Base-by-base conservation (phyloP, 2,113 vertebrate species). In the Syngnathoides biaculeatus region DNA sequence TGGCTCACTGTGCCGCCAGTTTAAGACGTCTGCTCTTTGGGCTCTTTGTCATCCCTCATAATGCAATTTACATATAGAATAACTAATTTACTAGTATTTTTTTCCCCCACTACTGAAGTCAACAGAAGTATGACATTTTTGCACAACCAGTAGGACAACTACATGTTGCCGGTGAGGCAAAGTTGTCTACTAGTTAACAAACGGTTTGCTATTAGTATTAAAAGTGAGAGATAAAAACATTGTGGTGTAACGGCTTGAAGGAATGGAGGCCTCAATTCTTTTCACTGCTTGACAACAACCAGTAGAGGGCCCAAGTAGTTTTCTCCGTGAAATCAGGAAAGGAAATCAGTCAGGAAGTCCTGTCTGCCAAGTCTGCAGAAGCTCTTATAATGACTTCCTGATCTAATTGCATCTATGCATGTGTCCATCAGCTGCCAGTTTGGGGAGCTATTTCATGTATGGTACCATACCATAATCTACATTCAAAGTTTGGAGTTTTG, bases 321-420 rank as follows among this genome's bases (percentile, higher is more conserved):
- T 57, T 26, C 15, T 17, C 15, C 26, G 15, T 57, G 30, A 9
- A 57, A 57, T 27, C 26, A 30, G 55, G 26, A 57, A 26, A 57
- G 55, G 55, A 57, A 57, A 57, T 57, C 55, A 19, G 26, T 17
- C 55, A 57, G 55, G 55, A 57, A 57, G 55, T 30, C 17, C 55
- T 57, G 55, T 27, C 26, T 57, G 26, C 55, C 55, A 57, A 57
- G 15, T 30, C 26, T 57, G 55, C 30, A 57, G 55, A 15, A 57
- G 26, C 15, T 57, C 26, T 30, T 57, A 30, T 57, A 57, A 57
- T 57, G 55, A 57, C 55, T 57, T 57, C 55, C 55, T 57, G 55
- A 57, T 30, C 55, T 30, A 30, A 57, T 30, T 57, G 55, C 30
- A 26, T 13, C 14, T 2, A 14, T 7, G 5, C 22, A 57, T 57